Base-by-base conservation (phyloP, 2,888 invertebrate genomes). In the Cabera pusaria region DNA sequence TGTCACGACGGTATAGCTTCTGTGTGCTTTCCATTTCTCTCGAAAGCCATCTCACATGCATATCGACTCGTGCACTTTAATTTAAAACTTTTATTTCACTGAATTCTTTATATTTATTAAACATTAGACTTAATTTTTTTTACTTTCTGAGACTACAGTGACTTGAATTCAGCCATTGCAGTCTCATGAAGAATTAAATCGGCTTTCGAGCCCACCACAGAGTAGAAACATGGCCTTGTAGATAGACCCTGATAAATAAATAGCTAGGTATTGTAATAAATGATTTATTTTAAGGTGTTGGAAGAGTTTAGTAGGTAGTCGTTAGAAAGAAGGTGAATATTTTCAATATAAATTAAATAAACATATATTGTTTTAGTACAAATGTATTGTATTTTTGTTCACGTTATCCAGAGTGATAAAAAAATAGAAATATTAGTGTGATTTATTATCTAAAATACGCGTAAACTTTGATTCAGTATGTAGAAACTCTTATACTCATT, bases 1-100 rank as follows among this genome's bases (percentile, higher is more conserved):
- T 24, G 46, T 56, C 52, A n/a, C 71, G 79, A 78, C 59, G 65
- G 75, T 70, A 71, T 31, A 53, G 81, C 79, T 79, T 76, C 76
- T 67, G 58, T 78, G 74, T 53, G 78, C 79, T 80, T 81, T 80
- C 64, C 45, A 37, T 2, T 7, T 32, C 31, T 23, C 22, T 10
- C 42, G 60, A 71, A 80, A 81, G 75, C 71, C 72, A 72, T 62
- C 49, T 65, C 65, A 70, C 78, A 79, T 72, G 81, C 80, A 65
- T 68, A 67, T 70, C 58, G 51, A 49, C 51, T 60, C 61, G 70
- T 43, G 25, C 12, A 37, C 12, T 28, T 7, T 12, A 37, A 32
- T 20, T 21, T 28, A 8, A 32, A 25, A 21, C 7, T 16, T 16
- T 27, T 25, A n/a, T n/a, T n/a, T n/a, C n/a, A n/a, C n/a, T n/a